These are phyloP conservation scores for Colistium nudipinnis DNA, from an alignment of 2,113 vertebrate genomes.

Conservation along the genomic window DNA sequence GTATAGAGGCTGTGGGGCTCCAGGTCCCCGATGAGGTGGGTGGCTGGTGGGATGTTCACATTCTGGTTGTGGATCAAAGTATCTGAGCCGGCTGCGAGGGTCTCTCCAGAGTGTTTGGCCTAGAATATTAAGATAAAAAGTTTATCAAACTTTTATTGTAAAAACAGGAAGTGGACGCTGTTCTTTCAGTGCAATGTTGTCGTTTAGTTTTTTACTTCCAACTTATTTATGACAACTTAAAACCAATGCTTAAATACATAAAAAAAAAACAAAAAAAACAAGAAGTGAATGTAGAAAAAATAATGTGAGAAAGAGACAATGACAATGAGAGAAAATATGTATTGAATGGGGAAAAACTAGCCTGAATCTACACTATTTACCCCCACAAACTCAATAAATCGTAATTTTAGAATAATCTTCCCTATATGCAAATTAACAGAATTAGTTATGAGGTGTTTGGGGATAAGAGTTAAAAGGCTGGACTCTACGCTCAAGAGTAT, in stretches of 20 bases:
- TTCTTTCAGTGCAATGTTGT: background rate
- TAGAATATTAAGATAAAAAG: constrained; percentile 49
- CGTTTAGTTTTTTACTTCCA: no score
- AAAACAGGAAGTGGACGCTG: constrained; percentile 29
- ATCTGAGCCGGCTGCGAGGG: constrained; percentile 33
- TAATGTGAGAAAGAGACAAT: no score
- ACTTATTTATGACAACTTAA: no score
- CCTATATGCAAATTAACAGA: background rate
- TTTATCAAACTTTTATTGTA: background rate
- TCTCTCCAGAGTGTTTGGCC: constrained; percentile 55
- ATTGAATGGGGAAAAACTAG: background rate
- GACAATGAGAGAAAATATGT: background rate
- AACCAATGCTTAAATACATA: background rate
- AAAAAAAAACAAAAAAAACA: background rate
- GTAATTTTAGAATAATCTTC: no score
- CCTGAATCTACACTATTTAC: background rate
- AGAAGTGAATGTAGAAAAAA: no score
- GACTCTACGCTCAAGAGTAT: background rate
- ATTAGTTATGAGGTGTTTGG: background rate
- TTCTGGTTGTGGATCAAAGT: constrained; percentile 79
- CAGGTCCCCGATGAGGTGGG: constrained; percentile 77
- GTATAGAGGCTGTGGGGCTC: constrained; percentile 82
- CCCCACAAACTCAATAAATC: no score
- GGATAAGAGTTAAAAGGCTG: background rate
- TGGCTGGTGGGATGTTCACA: constrained; percentile 79